Evolutionary conservation across 92 coral and sea anemone genomes (phyloP).

Genomic region (Palythoa grandiflora): DNA sequence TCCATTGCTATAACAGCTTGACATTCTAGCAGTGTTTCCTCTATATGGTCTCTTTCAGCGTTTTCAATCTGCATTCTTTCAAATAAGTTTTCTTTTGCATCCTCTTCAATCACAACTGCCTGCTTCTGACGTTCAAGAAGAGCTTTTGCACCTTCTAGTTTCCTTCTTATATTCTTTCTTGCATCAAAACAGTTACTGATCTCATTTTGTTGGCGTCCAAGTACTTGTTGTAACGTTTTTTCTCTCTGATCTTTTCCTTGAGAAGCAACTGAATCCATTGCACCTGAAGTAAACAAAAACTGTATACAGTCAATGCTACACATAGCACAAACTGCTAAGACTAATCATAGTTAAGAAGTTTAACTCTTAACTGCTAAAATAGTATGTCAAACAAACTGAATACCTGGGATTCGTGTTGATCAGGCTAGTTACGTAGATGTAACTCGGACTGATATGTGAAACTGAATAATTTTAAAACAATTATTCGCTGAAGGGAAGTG

Average conservation of each 20-base stretch:
- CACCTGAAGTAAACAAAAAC: neutral
- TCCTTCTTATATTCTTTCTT: slow-evolving; percentile 55
- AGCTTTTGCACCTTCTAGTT: slow-evolving; percentile 61
- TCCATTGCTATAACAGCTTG: slow-evolving; percentile 63
- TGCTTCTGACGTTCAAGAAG: slow-evolving; percentile 78
- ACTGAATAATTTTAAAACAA: too few species aligned
- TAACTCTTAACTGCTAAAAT: too few species aligned
- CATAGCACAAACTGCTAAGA: too few species aligned
- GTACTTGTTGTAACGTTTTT: slow-evolving; percentile 56
- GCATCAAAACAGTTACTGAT: slow-evolving; percentile 52
- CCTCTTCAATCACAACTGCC: slow-evolving; percentile 64
- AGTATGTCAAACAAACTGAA: too few species aligned
- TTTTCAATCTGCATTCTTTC: slow-evolving; percentile 44
- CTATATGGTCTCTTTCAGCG: slow-evolving; percentile 59
- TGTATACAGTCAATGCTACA: neutral
- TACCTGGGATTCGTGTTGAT: too few species aligned
- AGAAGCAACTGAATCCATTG: neutral
- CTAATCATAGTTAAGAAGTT: too few species aligned
- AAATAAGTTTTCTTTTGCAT: slow-evolving; percentile 59
- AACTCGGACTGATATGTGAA: too few species aligned
- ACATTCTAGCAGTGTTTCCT: slow-evolving; percentile 70
- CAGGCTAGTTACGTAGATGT: too few species aligned
- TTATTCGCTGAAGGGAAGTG: too few species aligned
- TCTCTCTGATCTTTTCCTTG: slow-evolving; percentile 29
- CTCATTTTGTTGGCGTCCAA: slow-evolving; percentile 72